Percentiles rank a stretch among this genome's conserved stretches.
Conservation (phyloP, 1,140 invertebrate species). For the Drosophila albomicans region DNA sequence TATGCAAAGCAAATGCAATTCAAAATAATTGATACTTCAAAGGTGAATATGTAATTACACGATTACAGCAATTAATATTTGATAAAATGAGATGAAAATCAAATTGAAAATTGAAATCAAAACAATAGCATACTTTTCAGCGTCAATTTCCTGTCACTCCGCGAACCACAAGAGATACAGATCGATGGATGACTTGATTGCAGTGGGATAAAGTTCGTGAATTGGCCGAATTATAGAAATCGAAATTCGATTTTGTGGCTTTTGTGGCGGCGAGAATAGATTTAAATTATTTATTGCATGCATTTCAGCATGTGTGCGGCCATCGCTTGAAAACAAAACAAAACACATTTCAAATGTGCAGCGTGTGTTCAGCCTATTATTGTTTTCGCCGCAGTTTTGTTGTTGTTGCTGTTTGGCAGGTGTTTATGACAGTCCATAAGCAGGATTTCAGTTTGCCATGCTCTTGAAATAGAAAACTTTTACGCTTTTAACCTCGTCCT, state of each 20-base stretch:
- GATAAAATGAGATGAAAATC: neutral
- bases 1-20: neutral
- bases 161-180: conserved; percentile 2
- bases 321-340: conserved; percentile 21
- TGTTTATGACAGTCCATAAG: conserved; percentile 24
- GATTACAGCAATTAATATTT: neutral
- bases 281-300: conserved; percentile 57
- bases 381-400: conserved; percentile 31
- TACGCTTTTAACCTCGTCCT: conserved; percentile 7
- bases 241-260: conserved; percentile 40
- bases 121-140: conserved; percentile 7
- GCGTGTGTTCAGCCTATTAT: conserved; percentile 12
- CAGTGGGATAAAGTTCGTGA: neutral
- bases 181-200: neutral
- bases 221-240: conserved; percentile 2
- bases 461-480: conserved; percentile 44
- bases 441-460: neutral
- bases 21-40: neutral
- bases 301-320: conserved; percentile 7
- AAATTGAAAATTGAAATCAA: neutral
- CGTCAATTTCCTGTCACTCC: conserved; percentile 8
- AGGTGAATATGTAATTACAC: conserved; percentile 2
- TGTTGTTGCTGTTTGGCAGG: conserved; percentile 22
- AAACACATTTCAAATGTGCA: conserved; percentile 54
- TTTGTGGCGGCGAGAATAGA: conserved; percentile 41